A percentile compares a stretch with the other conserved stretches of the same genome.
phyloP scores from a whole-genome alignment of 2,888 invertebrate species.

The Tetragonisca angustula region DNA sequence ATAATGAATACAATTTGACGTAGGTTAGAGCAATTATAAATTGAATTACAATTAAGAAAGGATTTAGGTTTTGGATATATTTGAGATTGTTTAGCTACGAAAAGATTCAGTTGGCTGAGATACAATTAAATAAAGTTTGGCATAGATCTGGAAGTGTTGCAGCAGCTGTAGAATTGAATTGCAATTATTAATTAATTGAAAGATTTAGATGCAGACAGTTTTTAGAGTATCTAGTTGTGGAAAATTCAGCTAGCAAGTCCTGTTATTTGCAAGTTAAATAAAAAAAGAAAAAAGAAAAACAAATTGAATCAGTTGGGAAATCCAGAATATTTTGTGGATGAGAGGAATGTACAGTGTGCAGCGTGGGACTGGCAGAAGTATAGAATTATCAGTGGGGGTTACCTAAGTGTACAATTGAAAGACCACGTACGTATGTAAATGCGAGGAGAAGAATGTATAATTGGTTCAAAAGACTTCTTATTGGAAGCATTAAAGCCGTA shows the following conservation, averaged over 20 bases:
- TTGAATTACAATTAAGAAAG: not conserved
- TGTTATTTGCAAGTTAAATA: too few species aligned
- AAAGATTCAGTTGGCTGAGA: not conserved
- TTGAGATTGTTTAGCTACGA: not conserved
- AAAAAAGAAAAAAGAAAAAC: not conserved
- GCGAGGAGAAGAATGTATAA: too few species aligned
- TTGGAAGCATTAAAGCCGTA: not conserved
- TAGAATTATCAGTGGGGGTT: not conserved
- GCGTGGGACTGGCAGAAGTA: not conserved
- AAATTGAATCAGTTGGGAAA: not conserved
- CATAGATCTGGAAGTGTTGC: too few species aligned
- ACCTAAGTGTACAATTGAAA: not conserved
- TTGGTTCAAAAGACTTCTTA: too few species aligned
- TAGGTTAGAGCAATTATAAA: too few species aligned
- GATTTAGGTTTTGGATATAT: too few species aligned
- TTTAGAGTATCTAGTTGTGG: not conserved
- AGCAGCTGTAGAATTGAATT: not conserved
- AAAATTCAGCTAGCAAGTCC: too few species aligned
- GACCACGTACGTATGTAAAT: too few species aligned
- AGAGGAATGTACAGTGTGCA: not conserved
- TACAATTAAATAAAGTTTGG: too few species aligned
- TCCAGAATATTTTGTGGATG: not conserved
- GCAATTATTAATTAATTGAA: fast-evolving
- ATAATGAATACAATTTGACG: too few species aligned
- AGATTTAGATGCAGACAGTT: not conserved